These are phyloP conservation scores for Fregata magnificens DNA, from an alignment of 2,113 vertebrate species.

Conservation along the genomic window DNA sequence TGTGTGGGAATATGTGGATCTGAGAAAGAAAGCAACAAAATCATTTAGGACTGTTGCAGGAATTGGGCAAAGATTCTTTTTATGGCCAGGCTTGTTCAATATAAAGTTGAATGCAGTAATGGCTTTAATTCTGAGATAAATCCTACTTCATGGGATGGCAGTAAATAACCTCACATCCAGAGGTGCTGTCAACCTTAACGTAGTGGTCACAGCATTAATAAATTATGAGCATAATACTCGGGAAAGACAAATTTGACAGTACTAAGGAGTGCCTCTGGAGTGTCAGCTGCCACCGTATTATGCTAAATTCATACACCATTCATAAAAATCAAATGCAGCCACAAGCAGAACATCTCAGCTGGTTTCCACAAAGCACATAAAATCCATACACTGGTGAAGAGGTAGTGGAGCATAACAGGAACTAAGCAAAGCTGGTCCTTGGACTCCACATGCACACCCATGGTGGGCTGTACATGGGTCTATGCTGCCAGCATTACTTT, in stretches of 20 bases:
- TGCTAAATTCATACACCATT: not conserved
- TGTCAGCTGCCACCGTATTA: not conserved
- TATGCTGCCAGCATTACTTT: not conserved
- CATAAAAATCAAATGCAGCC: not conserved
- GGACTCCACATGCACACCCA: not conserved
- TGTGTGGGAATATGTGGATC: not conserved
- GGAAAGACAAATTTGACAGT: not conserved
- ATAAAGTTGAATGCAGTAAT: not conserved
- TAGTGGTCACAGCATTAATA: not conserved
- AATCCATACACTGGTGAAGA: not conserved
- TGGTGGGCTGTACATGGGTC: not conserved
- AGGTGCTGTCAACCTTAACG: not conserved
- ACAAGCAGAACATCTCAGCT: not conserved
- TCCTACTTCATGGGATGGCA: not conserved
- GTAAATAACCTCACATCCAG: not conserved
- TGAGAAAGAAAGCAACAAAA: not conserved
- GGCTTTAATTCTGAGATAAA: not conserved
- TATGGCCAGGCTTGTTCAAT: not conserved
- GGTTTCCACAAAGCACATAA: not conserved
- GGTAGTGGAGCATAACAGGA: not conserved
- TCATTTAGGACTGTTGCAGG: not conserved
- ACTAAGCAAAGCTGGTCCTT: not conserved
- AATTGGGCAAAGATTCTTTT: not conserved
- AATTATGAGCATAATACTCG: not conserved
- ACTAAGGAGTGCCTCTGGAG: not conserved